These are phyloP conservation scores for Agrilus planipennis DNA, from an alignment of 1,140 invertebrate genomes.

Conservation along the genomic window DNA sequence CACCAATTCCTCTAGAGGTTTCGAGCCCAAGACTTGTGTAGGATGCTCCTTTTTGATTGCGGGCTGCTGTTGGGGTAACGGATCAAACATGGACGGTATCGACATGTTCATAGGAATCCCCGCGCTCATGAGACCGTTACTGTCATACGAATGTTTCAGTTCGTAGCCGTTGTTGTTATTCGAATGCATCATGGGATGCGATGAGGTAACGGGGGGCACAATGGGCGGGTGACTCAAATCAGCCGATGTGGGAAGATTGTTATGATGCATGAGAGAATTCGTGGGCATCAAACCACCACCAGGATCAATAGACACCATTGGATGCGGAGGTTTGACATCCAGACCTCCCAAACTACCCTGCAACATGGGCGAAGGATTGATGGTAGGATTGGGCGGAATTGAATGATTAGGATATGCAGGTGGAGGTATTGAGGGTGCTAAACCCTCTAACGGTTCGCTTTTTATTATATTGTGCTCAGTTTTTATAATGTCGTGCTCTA, in stretches of 20 bases:
- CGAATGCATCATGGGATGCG: constrained; percentile 22
- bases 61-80: constrained; percentile 33
- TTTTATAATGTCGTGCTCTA: constrained; percentile 46
- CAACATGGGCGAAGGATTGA: constrained; percentile 17
- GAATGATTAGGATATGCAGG: constrained; percentile 5
- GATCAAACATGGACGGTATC: constrained; percentile 53
- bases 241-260: constrained; percentile 15
- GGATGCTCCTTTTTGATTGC: constrained; percentile 34
- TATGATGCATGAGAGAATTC: constrained; percentile 23
- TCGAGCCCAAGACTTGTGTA: constrained; percentile 42
- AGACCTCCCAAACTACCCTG: constrained; percentile 16
- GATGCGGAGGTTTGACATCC: constrained; percentile 18
- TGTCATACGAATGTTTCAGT: constrained; percentile 37
- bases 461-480: constrained; percentile 33
- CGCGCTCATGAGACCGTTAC: constrained; percentile 40
- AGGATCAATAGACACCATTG: constrained; percentile 4
- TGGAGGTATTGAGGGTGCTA: constrained; percentile 16
- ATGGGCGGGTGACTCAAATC: constrained; percentile 33
- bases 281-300: constrained; percentile 17
- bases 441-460: constrained; percentile 17
- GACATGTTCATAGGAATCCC: constrained; percentile 36
- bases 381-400: constrained; percentile 8
- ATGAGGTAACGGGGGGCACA: constrained; percentile 30
- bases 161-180: constrained; percentile 39
- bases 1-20: constrained; percentile 45